Conservation (phyloP, 2,888 invertebrate genomes). For the Cerastis leucographa region DNA sequence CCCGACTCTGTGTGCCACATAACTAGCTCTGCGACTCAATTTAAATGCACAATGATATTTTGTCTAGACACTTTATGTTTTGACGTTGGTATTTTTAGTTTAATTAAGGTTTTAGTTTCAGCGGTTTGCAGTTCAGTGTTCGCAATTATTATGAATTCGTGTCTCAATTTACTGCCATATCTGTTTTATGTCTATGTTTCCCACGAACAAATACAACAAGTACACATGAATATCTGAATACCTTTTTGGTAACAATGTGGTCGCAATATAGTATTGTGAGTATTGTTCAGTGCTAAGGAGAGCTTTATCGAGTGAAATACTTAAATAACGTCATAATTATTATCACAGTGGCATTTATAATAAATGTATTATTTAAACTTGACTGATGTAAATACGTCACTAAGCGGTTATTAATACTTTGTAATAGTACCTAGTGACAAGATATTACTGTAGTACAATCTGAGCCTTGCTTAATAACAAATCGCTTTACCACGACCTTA, state of each 20-base stretch:
- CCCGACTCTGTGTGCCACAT: slow-evolving; percentile 14
- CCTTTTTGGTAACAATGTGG: neutral
- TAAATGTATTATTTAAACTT: neutral
- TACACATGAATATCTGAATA: slow-evolving; percentile 5
- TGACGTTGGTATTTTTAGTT: slow-evolving; percentile 46
- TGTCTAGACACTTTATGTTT: slow-evolving; percentile 49
- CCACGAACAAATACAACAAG: neutral
- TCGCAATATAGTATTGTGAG: neutral
- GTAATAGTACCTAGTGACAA: neutral
- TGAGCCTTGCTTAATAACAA: neutral
- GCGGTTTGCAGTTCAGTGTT: neutral
- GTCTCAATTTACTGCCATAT: slow-evolving; percentile 5
- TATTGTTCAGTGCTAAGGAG: neutral
- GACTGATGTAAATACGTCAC: neutral
- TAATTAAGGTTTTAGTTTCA: slow-evolving; percentile 51
- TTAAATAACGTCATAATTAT: neutral
- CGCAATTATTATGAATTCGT: slow-evolving; percentile 2
- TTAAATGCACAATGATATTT: slow-evolving; percentile 54
- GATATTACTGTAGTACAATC: neutral
- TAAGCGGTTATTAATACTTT: neutral
- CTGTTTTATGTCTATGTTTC: neutral
- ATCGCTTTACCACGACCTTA: neutral
- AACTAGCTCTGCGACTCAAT: slow-evolving; percentile 50
- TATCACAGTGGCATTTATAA: neutral
- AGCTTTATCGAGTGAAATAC: neutral